Percentiles rank a stretch among this genome's conserved stretches.
Conservation (phyloP, 1,140 invertebrate species). For the Globodera ellingtonae region DNA sequence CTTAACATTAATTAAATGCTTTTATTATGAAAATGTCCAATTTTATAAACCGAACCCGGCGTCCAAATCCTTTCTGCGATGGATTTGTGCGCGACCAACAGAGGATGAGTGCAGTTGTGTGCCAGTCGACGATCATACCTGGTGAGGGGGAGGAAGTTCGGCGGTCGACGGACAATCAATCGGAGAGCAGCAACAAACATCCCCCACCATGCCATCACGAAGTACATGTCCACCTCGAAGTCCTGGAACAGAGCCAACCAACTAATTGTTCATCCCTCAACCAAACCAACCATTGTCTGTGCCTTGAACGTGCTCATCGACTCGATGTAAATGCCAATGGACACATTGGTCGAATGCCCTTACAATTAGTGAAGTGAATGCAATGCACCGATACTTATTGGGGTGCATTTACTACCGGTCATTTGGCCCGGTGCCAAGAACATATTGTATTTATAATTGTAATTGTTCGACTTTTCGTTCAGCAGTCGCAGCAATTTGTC, state of each 20-base stretch:
- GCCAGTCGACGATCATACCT: conserved; percentile 58
- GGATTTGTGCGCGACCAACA: conserved; percentile 61
- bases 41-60: background rate
- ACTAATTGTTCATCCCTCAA: conserved; percentile 21
- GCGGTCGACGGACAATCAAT: background rate
- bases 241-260: conserved; percentile 41
- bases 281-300: conserved; percentile 60
- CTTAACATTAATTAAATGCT: conserved; percentile 39
- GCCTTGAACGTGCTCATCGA: conserved; percentile 65
- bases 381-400: conserved; percentile 3
- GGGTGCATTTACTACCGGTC: conserved; percentile 40
- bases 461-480: conserved; percentile 53
- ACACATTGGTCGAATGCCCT: conserved; percentile 59
- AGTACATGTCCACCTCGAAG: conserved; percentile 64
- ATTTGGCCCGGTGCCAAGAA: conserved; percentile 62
- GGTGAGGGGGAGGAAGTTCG: background rate
- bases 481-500: conserved; percentile 57
- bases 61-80: conserved; percentile 38
- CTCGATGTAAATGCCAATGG: conserved; percentile 62
- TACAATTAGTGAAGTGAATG: conserved; percentile 7
- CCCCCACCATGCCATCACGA: conserved; percentile 60
- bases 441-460: conserved; percentile 60
- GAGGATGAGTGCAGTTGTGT: conserved; percentile 64
- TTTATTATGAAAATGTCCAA: no score
- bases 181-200: background rate